A percentile compares a stretch with the other conserved stretches of the same genome.
These are phyloP conservation scores for Pocillopora verrucosa DNA, from an alignment of 64 coral and sea anemone species.

Conservation along the genomic window DNA sequence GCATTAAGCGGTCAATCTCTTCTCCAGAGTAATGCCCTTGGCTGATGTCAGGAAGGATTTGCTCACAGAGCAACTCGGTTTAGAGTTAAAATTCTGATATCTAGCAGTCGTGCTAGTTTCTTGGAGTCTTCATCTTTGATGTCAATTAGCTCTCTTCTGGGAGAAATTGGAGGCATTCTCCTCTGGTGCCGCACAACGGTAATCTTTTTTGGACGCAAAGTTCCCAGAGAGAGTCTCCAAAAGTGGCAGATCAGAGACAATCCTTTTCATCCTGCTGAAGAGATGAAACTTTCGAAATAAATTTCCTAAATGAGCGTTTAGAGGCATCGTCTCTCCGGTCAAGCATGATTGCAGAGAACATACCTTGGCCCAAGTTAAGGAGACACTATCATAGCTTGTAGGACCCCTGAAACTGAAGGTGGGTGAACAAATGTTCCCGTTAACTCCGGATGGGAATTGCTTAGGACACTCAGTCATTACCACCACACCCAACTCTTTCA, in stretches of 20 bases:
- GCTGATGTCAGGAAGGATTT: constrained; percentile 37
- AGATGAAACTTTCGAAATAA: constrained; percentile 30
- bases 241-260: constrained; percentile 16
- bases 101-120: background rate
- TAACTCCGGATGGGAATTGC: constrained; percentile 18
- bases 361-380: background rate
- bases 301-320: constrained; percentile 54
- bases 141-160: background rate
- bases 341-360: background rate
- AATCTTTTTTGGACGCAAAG: background rate
- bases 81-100: background rate
- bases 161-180: background rate
- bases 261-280: background rate
- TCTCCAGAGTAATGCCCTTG: constrained; percentile 3
- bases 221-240: background rate
- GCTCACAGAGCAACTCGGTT: background rate
- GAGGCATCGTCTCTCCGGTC: background rate
- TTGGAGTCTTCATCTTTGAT: background rate
- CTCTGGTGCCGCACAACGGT: constrained; percentile 1
- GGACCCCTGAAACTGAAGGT: constrained; percentile 42
- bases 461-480: background rate
- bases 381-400: constrained; percentile 30
- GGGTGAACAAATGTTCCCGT: constrained; percentile 30
- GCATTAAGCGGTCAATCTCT: constrained; percentile 61
- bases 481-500: background rate